Conservation (phyloP, 2,113 vertebrate species). For the Rhynchomys soricoides region DNA sequence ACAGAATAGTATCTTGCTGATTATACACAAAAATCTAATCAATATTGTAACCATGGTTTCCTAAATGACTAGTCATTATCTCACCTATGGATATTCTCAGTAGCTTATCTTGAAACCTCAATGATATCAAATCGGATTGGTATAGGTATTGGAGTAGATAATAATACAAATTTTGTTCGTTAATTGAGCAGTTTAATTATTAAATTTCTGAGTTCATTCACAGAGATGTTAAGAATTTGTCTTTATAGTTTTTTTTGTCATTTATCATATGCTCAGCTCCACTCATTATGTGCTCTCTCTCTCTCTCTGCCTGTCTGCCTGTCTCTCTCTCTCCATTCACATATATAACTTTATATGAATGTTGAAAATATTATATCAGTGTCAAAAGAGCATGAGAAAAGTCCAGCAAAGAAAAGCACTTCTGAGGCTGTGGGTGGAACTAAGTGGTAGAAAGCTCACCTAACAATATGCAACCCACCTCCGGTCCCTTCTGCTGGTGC, state of each 20-base stretch:
- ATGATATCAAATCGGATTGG: not conserved
- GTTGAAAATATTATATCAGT: not conserved
- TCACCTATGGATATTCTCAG: not conserved
- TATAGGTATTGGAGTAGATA: not conserved
- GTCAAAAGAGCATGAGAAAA: not conserved
- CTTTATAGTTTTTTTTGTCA: not conserved
- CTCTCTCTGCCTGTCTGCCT: too few relatives aligned
- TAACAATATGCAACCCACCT: too few relatives aligned
- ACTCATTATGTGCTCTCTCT: not conserved
- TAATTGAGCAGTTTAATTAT: not conserved
- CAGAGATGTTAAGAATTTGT: not conserved
- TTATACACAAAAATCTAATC: not conserved
- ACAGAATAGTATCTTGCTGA: not conserved
- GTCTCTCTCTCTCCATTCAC: not conserved
- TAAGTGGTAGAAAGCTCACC: not conserved
- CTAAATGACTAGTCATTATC: not conserved
- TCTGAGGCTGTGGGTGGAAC: not conserved
- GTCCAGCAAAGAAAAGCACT: not conserved
- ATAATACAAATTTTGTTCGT: not conserved
- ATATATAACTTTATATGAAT: not conserved
- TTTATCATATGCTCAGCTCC: not conserved
- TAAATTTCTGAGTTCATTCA: not conserved
- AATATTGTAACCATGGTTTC: not conserved
- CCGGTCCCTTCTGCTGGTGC: too few relatives aligned
- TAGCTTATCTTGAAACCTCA: not conserved